A percentile compares a stretch with the other conserved stretches of the same genome.
These are phyloP conservation scores for Leptoclinus maculatus DNA, from an alignment of 2,797 vertebrate species.

Conservation along the genomic window DNA sequence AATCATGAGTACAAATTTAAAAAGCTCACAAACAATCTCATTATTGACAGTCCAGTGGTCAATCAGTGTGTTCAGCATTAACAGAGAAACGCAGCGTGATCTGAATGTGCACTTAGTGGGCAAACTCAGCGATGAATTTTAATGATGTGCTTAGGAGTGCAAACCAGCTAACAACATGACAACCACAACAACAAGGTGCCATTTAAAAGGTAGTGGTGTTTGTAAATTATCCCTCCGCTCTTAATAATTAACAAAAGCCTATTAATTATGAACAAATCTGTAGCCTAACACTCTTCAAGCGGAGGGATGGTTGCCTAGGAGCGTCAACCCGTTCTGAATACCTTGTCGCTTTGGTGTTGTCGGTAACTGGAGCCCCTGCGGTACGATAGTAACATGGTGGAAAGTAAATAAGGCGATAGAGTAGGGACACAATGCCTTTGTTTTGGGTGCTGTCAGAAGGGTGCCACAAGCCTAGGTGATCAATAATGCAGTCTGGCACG, in stretches of 20 bases:
- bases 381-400: constrained; percentile 47
- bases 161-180: constrained; percentile 51
- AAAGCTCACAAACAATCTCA: constrained; percentile 60
- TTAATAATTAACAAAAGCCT: constrained; percentile 78
- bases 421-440: constrained; percentile 58
- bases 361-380: constrained; percentile 61
- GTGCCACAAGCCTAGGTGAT: constrained; percentile 53
- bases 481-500: constrained; percentile 66
- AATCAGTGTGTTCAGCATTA: constrained; percentile 24
- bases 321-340: constrained; percentile 65
- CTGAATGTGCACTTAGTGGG: constrained; percentile 54
- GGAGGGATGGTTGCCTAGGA: constrained; percentile 75
- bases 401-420: constrained; percentile 68
- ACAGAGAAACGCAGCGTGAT: constrained; percentile 38
- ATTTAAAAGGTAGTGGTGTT: constrained; percentile 51
- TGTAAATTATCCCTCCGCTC: constrained; percentile 61
- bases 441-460: constrained; percentile 64
- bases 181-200: constrained; percentile 32
- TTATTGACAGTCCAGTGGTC: constrained; percentile 55
- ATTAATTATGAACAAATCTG: constrained; percentile 82
- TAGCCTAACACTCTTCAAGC: constrained; percentile 70
- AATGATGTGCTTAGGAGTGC: constrained; percentile 60
- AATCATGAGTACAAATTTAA: constrained; percentile 49
- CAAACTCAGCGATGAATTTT: constrained; percentile 61
- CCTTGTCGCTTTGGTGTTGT: constrained; percentile 55